Percentiles rank a stretch among this genome's conserved stretches.
Evolutionary conservation across 2,888 invertebrate species (phyloP).

Genomic region (Tiphia femorata): DNA sequence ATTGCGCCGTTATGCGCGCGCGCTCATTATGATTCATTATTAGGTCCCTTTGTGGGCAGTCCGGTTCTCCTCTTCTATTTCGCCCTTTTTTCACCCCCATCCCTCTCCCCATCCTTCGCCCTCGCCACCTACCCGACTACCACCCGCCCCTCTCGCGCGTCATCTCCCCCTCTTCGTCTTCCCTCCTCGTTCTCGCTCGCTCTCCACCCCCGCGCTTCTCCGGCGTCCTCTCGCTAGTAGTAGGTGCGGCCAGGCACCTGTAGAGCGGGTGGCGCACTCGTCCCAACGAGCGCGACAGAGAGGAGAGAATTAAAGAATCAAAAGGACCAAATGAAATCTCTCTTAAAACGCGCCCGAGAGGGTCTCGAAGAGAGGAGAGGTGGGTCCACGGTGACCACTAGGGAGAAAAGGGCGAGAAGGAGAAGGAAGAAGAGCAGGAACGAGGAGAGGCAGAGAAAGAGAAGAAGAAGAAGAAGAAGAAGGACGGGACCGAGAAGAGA

Average conservation of each 20-base stretch:
- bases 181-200: not conserved
- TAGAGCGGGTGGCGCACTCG: constrained; percentile 46
- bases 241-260: constrained; percentile 59
- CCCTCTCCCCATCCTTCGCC: no score
- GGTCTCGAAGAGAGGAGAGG: constrained; percentile 31
- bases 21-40: constrained; percentile 62
- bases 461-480: constrained; percentile 16
- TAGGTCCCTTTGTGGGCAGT: constrained; percentile 57
- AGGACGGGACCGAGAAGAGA: constrained; percentile 17
- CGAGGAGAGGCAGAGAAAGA: constrained; percentile 12
- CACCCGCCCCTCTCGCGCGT: not conserved
- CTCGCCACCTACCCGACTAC: not conserved
- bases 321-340: constrained; percentile 46
- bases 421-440: constrained; percentile 10
- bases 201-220: not conserved
- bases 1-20: constrained; percentile 31
- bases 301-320: constrained; percentile 43
- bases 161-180: constrained; percentile 9
- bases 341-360: constrained; percentile 38
- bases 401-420: not conserved
- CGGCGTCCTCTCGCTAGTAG: constrained; percentile 24
- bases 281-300: constrained; percentile 22
- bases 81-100: constrained; percentile 33
- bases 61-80: constrained; percentile 54
- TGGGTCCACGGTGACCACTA: constrained; percentile 3